Conservation (phyloP, 2,113 vertebrate species). For the Chionis minor region DNA sequence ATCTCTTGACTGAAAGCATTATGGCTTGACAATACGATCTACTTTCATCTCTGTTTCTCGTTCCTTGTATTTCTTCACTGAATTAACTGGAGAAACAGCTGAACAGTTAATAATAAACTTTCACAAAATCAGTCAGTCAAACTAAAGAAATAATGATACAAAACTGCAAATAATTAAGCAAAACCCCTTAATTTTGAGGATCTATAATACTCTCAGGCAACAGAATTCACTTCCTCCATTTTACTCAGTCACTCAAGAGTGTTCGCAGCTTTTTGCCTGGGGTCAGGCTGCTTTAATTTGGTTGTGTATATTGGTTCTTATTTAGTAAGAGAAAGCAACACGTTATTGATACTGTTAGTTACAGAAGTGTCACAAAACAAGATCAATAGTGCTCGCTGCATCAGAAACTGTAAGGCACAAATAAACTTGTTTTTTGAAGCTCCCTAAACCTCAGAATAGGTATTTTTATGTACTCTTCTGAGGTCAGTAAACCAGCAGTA, state of each 20-base stretch:
- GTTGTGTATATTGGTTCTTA: accelerated
- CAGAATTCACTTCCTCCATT: background rate
- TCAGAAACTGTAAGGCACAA: background rate
- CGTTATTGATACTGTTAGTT: too few species aligned
- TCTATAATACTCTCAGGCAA: background rate
- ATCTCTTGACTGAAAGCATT: background rate
- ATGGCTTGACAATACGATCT: background rate
- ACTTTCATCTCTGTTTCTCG: background rate
- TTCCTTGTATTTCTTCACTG: background rate
- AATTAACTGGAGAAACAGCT: background rate
- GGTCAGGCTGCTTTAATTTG: background rate
- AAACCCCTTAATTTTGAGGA: background rate
- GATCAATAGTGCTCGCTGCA: background rate
- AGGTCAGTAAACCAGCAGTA: background rate
- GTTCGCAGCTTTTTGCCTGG: background rate
- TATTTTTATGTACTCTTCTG: accelerated
- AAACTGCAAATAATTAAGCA: background rate
- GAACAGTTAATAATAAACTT: background rate
- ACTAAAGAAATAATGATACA: background rate
- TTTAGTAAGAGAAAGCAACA: background rate
- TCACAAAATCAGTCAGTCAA: background rate
- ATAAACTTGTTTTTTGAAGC: background rate
- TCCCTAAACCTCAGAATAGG: background rate
- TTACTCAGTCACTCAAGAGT: background rate
- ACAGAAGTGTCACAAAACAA: background rate